These are phyloP conservation scores for Trichopria drosophilae DNA, from an alignment of 2,888 invertebrate species.

Conservation along the genomic window DNA sequence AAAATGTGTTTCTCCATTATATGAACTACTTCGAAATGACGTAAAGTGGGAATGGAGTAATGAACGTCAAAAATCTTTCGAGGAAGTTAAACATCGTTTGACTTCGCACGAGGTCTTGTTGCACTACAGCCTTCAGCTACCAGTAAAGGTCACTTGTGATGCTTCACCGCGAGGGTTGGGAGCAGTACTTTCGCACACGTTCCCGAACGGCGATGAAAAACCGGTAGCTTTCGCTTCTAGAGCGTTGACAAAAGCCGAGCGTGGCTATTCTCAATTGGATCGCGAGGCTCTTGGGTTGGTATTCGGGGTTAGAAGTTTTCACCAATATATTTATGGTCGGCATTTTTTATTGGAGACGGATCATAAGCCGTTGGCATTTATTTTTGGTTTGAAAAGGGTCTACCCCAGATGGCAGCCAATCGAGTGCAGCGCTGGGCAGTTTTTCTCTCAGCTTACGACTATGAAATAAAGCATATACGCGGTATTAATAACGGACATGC, in stretches of 20 bases:
- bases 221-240: conserved; percentile 35
- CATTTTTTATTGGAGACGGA: conserved; percentile 47
- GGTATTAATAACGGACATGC: conserved; percentile 27
- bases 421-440: too few species aligned
- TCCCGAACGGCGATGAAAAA: conserved; percentile 22
- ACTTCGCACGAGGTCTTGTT: conserved; percentile 11
- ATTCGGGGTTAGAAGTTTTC: conserved; percentile 37
- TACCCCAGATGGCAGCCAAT: conserved; percentile 38
- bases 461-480: conserved; percentile 24
- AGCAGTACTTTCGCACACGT: conserved; percentile 32
- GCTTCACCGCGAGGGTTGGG: conserved; percentile 18
- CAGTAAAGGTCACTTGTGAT: conserved; percentile 16
- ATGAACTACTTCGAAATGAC: conserved; percentile 37
- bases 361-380: conserved; percentile 48
- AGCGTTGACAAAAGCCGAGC: conserved; percentile 28
- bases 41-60: conserved; percentile 25
- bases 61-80: conserved; percentile 16
- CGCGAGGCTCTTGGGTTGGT: conserved; percentile 37
- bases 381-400: conserved; percentile 39
- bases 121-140: conserved; percentile 11
- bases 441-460: conserved; percentile 43
- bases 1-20: conserved; percentile 35
- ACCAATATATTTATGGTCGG: conserved; percentile 37
- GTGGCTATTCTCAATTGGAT: conserved; percentile 37
- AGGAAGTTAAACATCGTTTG: conserved; percentile 14